These are phyloP conservation scores for Acromyrmex echinatior DNA, from an alignment of 1,140 invertebrate genomes.

Conservation along the genomic window DNA sequence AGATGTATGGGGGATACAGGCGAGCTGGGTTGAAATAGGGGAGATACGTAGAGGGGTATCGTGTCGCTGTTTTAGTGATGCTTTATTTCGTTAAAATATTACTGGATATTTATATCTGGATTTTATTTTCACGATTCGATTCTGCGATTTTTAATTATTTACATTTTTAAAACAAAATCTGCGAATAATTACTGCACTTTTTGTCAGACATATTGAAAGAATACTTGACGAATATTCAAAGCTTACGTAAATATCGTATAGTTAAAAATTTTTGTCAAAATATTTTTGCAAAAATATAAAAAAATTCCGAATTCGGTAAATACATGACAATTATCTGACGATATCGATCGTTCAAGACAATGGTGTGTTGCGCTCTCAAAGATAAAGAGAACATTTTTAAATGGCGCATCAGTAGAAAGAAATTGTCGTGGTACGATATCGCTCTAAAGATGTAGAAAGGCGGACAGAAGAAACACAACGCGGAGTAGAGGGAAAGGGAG, in stretches of 20 bases:
- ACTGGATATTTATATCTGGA: background rate
- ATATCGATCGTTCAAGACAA: conserved; percentile 65
- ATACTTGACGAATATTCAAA: background rate
- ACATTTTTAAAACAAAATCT: background rate
- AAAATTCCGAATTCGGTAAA: background rate
- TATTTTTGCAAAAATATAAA: background rate
- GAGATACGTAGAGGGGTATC: conserved; percentile 55
- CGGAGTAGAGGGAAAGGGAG: conserved; percentile 5
- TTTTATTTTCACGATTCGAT: background rate
- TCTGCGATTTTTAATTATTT: background rate
- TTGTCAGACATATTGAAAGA: background rate
- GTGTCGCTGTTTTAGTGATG: conserved; percentile 1
- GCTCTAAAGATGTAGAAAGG: conserved; percentile 52
- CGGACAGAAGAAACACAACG: conserved; percentile 39
- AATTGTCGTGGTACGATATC: conserved; percentile 46
- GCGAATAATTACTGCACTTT: background rate
- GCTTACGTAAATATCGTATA: background rate
- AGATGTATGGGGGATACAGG: conserved; percentile 54
- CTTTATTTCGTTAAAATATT: conserved; percentile 24
- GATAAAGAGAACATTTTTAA: conserved; percentile 59
- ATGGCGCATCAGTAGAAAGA: conserved; percentile 40
- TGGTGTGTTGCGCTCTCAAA: background rate
- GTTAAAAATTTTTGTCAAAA: background rate
- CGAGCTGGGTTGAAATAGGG: conserved; percentile 53
- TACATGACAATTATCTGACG: background rate